Evolutionary conservation across 2,113 vertebrate species (phyloP), one percentile per base, ranked within the genome.

Genomic region (Hippocampus guttulatus): DNA sequence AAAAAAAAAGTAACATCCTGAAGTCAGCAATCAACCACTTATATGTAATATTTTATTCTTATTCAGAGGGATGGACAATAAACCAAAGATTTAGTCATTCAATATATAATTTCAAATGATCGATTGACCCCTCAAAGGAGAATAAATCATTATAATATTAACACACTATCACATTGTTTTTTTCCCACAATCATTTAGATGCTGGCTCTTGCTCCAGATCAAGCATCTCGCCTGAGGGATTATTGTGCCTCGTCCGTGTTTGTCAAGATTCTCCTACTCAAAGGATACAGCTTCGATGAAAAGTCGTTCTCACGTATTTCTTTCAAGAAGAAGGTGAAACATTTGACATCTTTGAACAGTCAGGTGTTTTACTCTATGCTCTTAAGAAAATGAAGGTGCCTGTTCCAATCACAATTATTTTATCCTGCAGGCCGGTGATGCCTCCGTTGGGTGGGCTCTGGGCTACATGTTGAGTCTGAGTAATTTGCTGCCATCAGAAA

Each of bases 381-480:
- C 14, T 23, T 11, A 67, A 21, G 1, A 16, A 68, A 68, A 15
- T 30, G n/a, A 64, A 64, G 8, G 45, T 15, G 9, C 49, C 49
- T 62, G 14, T 41, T 23, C 5, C 41, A 21, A 43, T 43, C 21
- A 40, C 62, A 1, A 9, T 58, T 38, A 6, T 43, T n/a, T 80
- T 63, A 33, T 64, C 54, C 64, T 70, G 0, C 90, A 99, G 97
- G 95, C 72, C 0, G 91, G 90, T 0, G 93, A 90, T 0, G 64
- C 92, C 0, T 92, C 93, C 0, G 68, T 96, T 0, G 95, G 96
- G 64, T 98, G 97, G 97, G 93, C 95, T 0, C 91, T 99, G 77
- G 97, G 97, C 52, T 98, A 96, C 90, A 95, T 98, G 95, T 92
- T 99, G 60, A 94, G 89, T 79, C 82, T 96, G 74, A 98, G 95